phyloP scores from a whole-genome alignment of 1,140 invertebrate species.

The Eriosoma lanigerum region DNA sequence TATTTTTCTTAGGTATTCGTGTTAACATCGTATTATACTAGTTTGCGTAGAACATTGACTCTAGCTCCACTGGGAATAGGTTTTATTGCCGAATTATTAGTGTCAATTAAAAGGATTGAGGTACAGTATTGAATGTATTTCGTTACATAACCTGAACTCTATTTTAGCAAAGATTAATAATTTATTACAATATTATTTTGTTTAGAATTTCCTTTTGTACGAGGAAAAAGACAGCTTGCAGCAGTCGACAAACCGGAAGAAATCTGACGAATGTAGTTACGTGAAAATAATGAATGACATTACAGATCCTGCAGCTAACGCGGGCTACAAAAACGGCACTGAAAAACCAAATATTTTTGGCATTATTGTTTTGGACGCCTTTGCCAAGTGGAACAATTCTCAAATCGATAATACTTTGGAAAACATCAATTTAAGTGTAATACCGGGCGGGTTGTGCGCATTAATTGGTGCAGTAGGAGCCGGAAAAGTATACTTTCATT shows the following conservation, averaged over 20 bases:
- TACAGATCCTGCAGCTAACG: too few relatives aligned
- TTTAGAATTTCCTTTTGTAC: slow-evolving; percentile 6
- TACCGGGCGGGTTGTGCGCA: slow-evolving; percentile 69
- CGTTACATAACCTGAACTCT: too few relatives aligned
- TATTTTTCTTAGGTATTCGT: slow-evolving; percentile 65
- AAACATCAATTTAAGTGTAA: slow-evolving; percentile 67
- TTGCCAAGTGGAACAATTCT: slow-evolving; percentile 65
- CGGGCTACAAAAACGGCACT: background rate
- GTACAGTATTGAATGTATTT: slow-evolving; percentile 52
- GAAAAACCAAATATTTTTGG: background rate
- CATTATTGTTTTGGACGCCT: slow-evolving; percentile 62
- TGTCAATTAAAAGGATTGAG: slow-evolving; percentile 68
- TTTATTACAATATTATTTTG: background rate
- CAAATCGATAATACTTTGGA: slow-evolving; percentile 65
- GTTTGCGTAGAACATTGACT: slow-evolving; percentile 71
- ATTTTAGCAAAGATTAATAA: too few relatives aligned
- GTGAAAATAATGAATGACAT: background rate
- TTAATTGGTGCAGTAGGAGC: slow-evolving; percentile 81
- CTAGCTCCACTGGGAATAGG: slow-evolving; percentile 70
- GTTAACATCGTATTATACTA: slow-evolving; percentile 72
- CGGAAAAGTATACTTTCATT: slow-evolving; percentile 76
- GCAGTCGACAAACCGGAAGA: background rate
- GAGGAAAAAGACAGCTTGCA: background rate
- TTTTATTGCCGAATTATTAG: slow-evolving; percentile 63
- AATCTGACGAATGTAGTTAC: background rate